Evolutionary conservation across 1,140 invertebrate genomes (phyloP).

Genomic region (Micrasema minimum): DNA sequence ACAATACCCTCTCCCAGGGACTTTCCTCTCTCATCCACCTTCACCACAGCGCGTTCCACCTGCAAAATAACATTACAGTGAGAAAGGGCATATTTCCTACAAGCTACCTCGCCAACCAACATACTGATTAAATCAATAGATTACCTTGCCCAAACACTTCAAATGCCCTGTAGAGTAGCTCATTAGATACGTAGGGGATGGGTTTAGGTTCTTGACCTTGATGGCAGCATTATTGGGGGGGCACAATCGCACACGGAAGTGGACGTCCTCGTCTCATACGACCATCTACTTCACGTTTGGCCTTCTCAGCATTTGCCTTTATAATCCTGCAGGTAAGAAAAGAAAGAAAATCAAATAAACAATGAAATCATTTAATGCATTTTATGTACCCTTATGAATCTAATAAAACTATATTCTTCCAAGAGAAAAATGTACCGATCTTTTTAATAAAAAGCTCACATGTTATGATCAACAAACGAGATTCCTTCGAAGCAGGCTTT

Average conservation of each 20-base stretch:
- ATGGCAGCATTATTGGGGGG: constrained; percentile 93
- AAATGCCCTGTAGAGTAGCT: constrained; percentile 92
- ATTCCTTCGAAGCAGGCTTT: constrained; percentile 39
- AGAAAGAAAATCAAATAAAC: background rate
- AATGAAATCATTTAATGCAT: background rate
- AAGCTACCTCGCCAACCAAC: too few species aligned
- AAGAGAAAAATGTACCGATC: constrained; percentile 22
- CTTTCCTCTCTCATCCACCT: constrained; percentile 96
- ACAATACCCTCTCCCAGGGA: constrained; percentile 95
- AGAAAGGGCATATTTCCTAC: too few species aligned
- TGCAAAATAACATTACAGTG: too few species aligned
- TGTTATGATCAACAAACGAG: constrained; percentile 16
- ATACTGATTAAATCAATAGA: background rate
- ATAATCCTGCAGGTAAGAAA: constrained; percentile 94
- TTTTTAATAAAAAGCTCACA: constrained; percentile 21
- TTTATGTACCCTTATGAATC: too few species aligned
- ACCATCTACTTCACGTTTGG: constrained; percentile 94
- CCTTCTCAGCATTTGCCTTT: constrained; percentile 95
- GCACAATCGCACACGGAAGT: constrained; percentile 95
- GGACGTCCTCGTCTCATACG: constrained; percentile 85
- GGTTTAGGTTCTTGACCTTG: constrained; percentile 95
- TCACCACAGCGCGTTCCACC: constrained; percentile 92
- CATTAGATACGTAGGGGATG: constrained; percentile 91
- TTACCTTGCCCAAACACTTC: constrained; percentile 87
- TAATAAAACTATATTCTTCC: too few species aligned